phyloP scores from a whole-genome alignment of 2,888 invertebrate genomes.

The Hymenopus coronatus region DNA sequence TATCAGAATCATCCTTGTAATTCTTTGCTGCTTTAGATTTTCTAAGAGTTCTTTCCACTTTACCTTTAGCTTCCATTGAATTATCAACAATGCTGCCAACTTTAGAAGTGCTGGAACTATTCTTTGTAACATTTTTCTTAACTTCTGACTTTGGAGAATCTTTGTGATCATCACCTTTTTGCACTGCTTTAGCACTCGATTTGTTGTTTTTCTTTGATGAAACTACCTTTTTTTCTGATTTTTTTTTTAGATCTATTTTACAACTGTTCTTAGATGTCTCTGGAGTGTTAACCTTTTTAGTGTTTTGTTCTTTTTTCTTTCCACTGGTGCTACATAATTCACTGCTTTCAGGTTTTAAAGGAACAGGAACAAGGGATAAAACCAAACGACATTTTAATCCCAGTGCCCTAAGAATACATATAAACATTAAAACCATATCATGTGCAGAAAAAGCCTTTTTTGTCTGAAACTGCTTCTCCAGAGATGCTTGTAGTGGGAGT shows the following conservation, averaged over 20 bases:
- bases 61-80: neutral
- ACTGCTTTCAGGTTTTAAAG: slow-evolving; percentile 63
- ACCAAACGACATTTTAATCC: slow-evolving; percentile 80
- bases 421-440: slow-evolving; percentile 72
- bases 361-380: slow-evolving; percentile 73
- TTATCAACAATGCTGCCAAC: neutral
- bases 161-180: neutral
- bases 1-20: slow-evolving; percentile 11
- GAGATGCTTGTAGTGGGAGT: slow-evolving; percentile 12
- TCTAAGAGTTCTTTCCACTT: neutral
- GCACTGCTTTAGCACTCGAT: slow-evolving; percentile 41
- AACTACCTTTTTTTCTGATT: neutral
- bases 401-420: slow-evolving; percentile 71
- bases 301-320: slow-evolving; percentile 42
- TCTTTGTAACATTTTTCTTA: slow-evolving; percentile 36
- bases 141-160: neutral
- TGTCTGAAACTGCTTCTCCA: slow-evolving; percentile 38
- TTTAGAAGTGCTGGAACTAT: neutral
- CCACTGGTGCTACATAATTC: slow-evolving; percentile 56
- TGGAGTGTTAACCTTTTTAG: slow-evolving; percentile 44
- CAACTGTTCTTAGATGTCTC: slow-evolving; percentile 30
- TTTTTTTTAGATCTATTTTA: neutral
- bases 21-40: neutral
- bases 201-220: slow-evolving; percentile 42
- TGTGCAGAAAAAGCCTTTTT: slow-evolving; percentile 63